phyloP scores from a whole-genome alignment of 1,140 invertebrate species.

The Myzus persicae region DNA sequence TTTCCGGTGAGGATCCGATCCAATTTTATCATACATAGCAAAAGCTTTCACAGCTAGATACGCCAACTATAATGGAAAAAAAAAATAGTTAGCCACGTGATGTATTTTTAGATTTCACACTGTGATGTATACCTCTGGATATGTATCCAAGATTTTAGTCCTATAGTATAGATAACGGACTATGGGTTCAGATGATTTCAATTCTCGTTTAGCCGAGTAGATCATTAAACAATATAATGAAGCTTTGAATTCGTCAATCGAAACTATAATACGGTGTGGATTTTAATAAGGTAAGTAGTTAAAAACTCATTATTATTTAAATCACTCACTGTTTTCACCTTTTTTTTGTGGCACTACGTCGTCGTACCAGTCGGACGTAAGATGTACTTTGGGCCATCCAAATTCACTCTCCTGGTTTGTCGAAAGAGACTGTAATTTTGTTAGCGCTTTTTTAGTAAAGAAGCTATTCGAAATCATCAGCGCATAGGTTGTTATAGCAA shows the following conservation, averaged over 20 bases:
- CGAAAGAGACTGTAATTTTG: conserved; percentile 69
- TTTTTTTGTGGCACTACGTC: conserved; percentile 58
- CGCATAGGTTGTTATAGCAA: conserved; percentile 69
- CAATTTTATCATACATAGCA: conserved; percentile 68
- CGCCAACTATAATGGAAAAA: conserved; percentile 64
- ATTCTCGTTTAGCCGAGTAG: conserved; percentile 67
- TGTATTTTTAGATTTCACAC: neutral
- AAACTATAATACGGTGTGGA: conserved; percentile 63
- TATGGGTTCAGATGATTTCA: conserved; percentile 71
- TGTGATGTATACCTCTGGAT: conserved; percentile 66
- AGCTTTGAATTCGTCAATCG: conserved; percentile 67
- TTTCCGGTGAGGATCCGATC: conserved; percentile 69
- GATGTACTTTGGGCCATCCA: conserved; percentile 67
- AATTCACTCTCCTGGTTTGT: conserved; percentile 73
- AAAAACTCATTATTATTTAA: neutral
- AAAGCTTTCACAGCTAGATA: conserved; percentile 71
- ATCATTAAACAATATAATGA: conserved; percentile 66
- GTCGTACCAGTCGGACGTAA: conserved; percentile 61
- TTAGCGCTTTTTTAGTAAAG: conserved; percentile 67
- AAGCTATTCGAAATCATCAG: conserved; percentile 69
- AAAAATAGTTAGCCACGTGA: neutral
- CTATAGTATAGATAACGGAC: conserved; percentile 72
- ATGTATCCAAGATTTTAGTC: conserved; percentile 70
- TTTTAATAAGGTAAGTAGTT: neutral
- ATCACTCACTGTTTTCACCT: conserved; percentile 40